Conservation (phyloP, 2,888 invertebrate species). For the Bhutanitis thaidina region DNA sequence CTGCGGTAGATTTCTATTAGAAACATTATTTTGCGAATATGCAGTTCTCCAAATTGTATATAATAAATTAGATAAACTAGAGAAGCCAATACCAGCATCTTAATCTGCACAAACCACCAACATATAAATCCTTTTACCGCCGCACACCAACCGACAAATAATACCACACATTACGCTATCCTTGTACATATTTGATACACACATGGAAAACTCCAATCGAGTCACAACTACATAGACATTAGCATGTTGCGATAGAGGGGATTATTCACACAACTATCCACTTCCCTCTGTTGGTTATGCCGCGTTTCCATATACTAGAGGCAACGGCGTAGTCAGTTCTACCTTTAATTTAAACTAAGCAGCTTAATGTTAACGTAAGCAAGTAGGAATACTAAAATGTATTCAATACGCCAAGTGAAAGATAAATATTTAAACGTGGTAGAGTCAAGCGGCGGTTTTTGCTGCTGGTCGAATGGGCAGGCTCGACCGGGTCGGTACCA, state of each 20-base stretch:
- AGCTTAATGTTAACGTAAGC: too few species aligned
- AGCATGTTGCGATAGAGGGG: slow-evolving; percentile 16
- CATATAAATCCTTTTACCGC: slow-evolving; percentile 13
- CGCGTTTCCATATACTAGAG: slow-evolving; percentile 26
- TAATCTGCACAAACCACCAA: background rate
- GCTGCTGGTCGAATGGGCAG: too few species aligned
- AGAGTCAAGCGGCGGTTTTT: too few species aligned
- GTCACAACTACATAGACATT: slow-evolving; percentile 17
- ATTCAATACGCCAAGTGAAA: too few species aligned
- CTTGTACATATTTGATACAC: background rate
- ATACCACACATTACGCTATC: background rate
- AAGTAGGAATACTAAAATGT: too few species aligned
- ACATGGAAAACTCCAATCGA: slow-evolving; percentile 3
- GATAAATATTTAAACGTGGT: too few species aligned
- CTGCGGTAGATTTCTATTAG: too few species aligned
- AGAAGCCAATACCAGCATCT: background rate
- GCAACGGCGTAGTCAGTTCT: slow-evolving; percentile 12
- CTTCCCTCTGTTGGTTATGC: slow-evolving; percentile 24
- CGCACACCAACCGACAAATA: background rate
- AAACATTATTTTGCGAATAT: too few species aligned
- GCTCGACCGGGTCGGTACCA: too few species aligned
- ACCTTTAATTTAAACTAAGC: slow-evolving; percentile 2
- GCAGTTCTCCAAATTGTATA: background rate
- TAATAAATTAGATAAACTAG: background rate
- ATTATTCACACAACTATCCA: slow-evolving; percentile 25